Evolutionary conservation across 2,888 invertebrate genomes (phyloP), one percentile per base, ranked within the genome.

Genomic region (Drosophila kuntzei): DNA sequence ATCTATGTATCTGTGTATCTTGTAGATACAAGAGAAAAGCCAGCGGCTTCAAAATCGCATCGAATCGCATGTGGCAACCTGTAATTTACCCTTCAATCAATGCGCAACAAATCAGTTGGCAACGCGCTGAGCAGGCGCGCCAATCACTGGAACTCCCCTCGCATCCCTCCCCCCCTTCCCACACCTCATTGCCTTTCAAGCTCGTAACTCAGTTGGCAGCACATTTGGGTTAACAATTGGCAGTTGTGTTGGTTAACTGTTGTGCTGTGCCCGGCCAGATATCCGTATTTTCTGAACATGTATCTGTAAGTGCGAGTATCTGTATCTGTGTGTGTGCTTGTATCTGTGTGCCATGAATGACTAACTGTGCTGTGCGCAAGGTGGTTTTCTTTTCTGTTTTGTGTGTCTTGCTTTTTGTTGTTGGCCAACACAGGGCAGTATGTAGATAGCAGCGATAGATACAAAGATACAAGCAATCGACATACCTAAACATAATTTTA

Each of bases 81-180:
- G 89, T 85, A 89, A 87, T 89, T 87, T 87, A 87, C 89, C 86
- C 86, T 87, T 87, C 86, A 89, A 89, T 89, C 89, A 87, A 82
- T 82, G 86, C 86, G 80, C 88, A 88, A 79, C 85, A 79, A 84
- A 85, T 86, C 83, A 73, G 87, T 88, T 79, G 87, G 83, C 80
- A 85, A 88, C 86, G 88, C 81, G 80, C 77, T 57, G 49, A 87
- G 74, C 83, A 80, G 71, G 80, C 84, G 84, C 69, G 76, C 85
- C 88, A 69, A 70, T 71, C 68, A 71, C 59, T 54, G 51, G 44
- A 53, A 36, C 25, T 20, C 16, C 3, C 7, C 41, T 34, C 1
- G 12, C 53, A 18, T 14, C 37, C 25, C 22, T 18, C 32, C 25
- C 39, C 51, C 20, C 16, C 9, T 37, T n/a, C 16, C 44, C 22